Evolutionary conservation across 2,888 invertebrate species (phyloP).

Genomic region (Philereme transversata): DNA sequence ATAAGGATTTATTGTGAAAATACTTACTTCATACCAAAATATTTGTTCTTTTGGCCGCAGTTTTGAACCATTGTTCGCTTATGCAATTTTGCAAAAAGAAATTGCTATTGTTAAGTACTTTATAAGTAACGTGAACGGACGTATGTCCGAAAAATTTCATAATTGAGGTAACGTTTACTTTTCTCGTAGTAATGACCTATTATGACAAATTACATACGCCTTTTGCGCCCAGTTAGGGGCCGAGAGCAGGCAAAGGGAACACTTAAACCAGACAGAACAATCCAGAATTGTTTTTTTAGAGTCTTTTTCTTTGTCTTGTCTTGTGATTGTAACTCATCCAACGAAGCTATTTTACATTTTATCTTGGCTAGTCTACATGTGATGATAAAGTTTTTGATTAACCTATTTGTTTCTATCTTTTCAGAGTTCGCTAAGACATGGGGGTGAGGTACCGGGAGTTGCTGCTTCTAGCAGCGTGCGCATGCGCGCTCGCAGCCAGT

Average conservation of each 20-base stretch:
- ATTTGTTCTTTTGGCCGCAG: slow-evolving; percentile 40
- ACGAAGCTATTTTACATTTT: too few relatives aligned
- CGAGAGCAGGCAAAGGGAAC: too few relatives aligned
- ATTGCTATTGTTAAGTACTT: slow-evolving; percentile 55
- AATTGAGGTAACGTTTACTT: slow-evolving; percentile 42
- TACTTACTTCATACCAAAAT: slow-evolving; percentile 35
- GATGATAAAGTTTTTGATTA: background rate
- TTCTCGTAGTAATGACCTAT: slow-evolving; percentile 39
- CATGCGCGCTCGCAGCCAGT: slow-evolving; percentile 69
- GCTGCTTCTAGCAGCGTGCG: slow-evolving; percentile 78
- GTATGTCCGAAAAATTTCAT: slow-evolving; percentile 51
- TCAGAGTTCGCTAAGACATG: slow-evolving; percentile 80
- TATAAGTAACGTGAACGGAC: slow-evolving; percentile 48
- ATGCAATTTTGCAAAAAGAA: slow-evolving; percentile 49
- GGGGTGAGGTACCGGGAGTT: slow-evolving; percentile 80
- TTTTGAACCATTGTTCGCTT: slow-evolving; percentile 50
- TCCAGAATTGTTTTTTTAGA: too few relatives aligned
- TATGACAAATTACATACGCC: slow-evolving; percentile 1
- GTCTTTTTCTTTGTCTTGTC: too few relatives aligned
- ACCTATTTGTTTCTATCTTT: slow-evolving; percentile 51
- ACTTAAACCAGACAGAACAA: too few relatives aligned
- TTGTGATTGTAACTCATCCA: too few relatives aligned
- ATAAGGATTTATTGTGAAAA: slow-evolving; percentile 20
- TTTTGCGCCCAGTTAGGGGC: background rate
- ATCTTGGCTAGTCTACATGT: background rate